Conservation (phyloP, 2,888 invertebrate genomes). For the Lacanobia oleracea region DNA sequence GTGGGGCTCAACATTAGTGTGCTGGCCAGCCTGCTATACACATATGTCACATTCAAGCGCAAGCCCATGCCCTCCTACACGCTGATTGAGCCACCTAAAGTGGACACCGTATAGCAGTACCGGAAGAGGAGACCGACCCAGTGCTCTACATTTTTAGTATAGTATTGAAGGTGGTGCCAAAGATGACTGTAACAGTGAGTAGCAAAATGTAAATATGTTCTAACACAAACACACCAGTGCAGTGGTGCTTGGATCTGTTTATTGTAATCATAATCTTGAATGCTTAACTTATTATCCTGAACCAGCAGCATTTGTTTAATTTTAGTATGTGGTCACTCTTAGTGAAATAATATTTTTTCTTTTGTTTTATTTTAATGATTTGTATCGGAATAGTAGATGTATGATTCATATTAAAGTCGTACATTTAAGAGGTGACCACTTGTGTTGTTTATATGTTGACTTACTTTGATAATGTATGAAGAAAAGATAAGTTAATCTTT, state of each 20-base stretch:
- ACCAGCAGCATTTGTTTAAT: slow-evolving; percentile 30
- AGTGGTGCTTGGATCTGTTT: slow-evolving; percentile 7
- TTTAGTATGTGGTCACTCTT: slow-evolving; percentile 9
- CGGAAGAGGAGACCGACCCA: slow-evolving; percentile 70
- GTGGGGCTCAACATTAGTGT: slow-evolving; percentile 98
- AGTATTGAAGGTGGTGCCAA: slow-evolving; percentile 80
- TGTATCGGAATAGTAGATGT: slow-evolving; percentile 17
- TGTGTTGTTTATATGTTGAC: slow-evolving; percentile 39
- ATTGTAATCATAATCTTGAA: slow-evolving; percentile 7
- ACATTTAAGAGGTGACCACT: slow-evolving; percentile 1
- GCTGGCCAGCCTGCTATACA: slow-evolving; percentile 95
- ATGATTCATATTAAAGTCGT: slow-evolving; percentile 17
- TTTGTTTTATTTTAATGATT: background rate
- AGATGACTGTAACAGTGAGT: slow-evolving; percentile 71
- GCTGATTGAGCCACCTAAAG: slow-evolving; percentile 78
- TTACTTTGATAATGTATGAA: slow-evolving; percentile 1
- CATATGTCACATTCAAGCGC: slow-evolving; percentile 95
- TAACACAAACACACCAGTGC: slow-evolving; percentile 46
- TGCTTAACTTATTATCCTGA: slow-evolving; percentile 17
- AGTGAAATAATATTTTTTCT: slow-evolving; percentile 7
- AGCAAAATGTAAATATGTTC: slow-evolving; percentile 37
- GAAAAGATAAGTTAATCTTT: background rate
- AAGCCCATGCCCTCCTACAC: slow-evolving; percentile 85
- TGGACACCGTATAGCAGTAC: slow-evolving; percentile 83
- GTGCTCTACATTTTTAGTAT: slow-evolving; percentile 73